Evolutionary conservation across 2,797 vertebrate genomes (phyloP), one percentile per base, ranked within the genome.

Genomic region (Catharus ustulatus): DNA sequence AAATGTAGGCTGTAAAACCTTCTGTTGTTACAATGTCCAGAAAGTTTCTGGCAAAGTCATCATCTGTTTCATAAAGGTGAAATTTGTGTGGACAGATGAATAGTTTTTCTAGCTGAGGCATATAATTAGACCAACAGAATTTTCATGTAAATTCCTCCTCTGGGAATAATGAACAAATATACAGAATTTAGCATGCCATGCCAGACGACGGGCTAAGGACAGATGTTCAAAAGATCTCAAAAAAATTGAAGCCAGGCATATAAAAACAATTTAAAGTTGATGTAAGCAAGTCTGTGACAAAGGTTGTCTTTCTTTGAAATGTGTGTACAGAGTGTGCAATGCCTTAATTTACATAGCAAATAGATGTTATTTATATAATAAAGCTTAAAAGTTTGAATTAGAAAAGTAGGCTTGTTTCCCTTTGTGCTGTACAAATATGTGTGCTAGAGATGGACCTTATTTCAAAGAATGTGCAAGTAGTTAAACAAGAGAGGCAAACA

Each of bases 41-140:
- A 90, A 95, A 90, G 34, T 79, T 87, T 95, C 95, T 96, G 95
- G 93, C 87, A 82, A 96, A 95, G 83, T 91, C 90, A 87, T 96
- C 54, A 91, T 94, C 83, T 88, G 52, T 87, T 95, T 89, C 51
- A 66, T 68, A 88, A 88, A 95, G 93, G 90, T 95, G 90, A 91
- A 94, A 42, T 91, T 94, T 91, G 62, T 95, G 69, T 27, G 87
- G 94, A 73, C 59, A 73, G 72, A 92, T 80, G 78, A 93, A 83
- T 62, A 66, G 66, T 91, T 95, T 84, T 73, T 79, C 43, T 95
- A 91, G 80, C 74, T 79, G 88, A 94, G 80, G 73, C 91, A 59
- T 91, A 81, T 79, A 91, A 94, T 91, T 86, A 95, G 85, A 94
- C 73, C 66, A 95, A 66, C 55, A 95, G 90, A 79, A 91, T 94